Conservation (phyloP, 2,113 vertebrate species). For the Pterocles burchelli region DNA sequence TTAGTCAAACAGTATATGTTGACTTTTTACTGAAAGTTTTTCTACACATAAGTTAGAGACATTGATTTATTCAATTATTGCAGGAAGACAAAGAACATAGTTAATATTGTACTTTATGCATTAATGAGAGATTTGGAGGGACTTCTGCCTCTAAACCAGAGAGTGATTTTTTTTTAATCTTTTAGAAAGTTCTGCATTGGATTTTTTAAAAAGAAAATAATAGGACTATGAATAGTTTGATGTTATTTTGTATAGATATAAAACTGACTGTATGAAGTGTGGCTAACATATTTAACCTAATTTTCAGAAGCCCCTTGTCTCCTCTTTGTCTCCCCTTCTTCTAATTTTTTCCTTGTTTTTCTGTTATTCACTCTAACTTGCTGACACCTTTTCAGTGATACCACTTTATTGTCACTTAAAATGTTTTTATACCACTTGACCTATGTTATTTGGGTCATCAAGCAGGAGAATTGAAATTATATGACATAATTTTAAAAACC, state of each 20-base stretch:
- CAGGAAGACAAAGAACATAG: not conserved
- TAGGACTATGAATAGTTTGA: not conserved
- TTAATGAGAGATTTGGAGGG: not conserved
- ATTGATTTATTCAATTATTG: not conserved
- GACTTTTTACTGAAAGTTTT: not conserved
- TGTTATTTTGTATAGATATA: not conserved
- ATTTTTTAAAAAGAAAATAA: not conserved
- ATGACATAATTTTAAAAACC: not conserved
- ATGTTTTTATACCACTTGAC: not conserved
- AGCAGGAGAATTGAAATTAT: not conserved
- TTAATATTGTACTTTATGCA: not conserved
- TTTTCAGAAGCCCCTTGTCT: not conserved
- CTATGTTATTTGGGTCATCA: not conserved
- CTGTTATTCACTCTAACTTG: not conserved
- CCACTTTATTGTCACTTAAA: not conserved
- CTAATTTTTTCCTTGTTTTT: not conserved
- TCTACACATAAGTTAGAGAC: not conserved
- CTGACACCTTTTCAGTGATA: not conserved
- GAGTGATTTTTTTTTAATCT: not conserved
- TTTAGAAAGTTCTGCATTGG: not conserved
- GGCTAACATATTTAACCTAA: not conserved
- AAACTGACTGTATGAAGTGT: not conserved
- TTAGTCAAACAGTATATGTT: not conserved
- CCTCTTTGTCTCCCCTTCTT: not conserved
- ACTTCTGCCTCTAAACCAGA: not conserved